phyloP scores from a whole-genome alignment of 2,113 vertebrate species.

The Macroglossus sobrinus region DNA sequence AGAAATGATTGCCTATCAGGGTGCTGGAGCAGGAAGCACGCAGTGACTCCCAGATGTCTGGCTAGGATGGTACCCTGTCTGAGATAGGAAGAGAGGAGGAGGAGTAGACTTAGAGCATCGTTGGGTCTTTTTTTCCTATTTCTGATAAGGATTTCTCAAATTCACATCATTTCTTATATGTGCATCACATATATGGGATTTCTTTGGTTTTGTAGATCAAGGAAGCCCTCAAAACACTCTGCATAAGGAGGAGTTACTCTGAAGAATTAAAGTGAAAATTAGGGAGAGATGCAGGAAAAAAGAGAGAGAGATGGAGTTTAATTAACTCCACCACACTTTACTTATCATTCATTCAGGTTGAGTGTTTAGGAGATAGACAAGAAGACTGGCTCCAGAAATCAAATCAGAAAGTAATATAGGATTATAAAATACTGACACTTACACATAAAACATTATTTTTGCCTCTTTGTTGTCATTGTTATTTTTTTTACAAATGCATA shows the following conservation, averaged over 20 bases:
- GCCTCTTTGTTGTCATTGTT: neutral
- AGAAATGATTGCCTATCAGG: too few relatives aligned
- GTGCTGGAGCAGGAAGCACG: neutral
- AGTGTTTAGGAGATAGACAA: neutral
- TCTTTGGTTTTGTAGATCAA: neutral
- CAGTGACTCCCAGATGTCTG: neutral
- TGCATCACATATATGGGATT: rapidly evolving
- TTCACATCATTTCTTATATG: neutral
- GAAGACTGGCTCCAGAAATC: neutral
- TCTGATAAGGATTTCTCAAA: neutral
- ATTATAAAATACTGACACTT: neutral
- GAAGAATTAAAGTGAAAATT: neutral
- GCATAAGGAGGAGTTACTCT: neutral
- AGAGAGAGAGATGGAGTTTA: neutral
- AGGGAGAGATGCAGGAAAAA: neutral
- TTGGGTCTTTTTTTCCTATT: neutral
- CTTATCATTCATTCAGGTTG: neutral
- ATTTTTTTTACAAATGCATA: neutral
- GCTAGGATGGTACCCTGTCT: neutral
- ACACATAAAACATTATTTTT: slow-evolving; percentile 41
- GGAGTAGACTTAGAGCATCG: neutral
- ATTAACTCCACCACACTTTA: neutral
- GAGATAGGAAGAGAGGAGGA: neutral
- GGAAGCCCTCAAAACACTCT: neutral
- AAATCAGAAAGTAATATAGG: neutral